These are phyloP conservation scores for Microctonus aethiopoides DNA, from an alignment of 2,888 invertebrate genomes.

Conservation along the genomic window DNA sequence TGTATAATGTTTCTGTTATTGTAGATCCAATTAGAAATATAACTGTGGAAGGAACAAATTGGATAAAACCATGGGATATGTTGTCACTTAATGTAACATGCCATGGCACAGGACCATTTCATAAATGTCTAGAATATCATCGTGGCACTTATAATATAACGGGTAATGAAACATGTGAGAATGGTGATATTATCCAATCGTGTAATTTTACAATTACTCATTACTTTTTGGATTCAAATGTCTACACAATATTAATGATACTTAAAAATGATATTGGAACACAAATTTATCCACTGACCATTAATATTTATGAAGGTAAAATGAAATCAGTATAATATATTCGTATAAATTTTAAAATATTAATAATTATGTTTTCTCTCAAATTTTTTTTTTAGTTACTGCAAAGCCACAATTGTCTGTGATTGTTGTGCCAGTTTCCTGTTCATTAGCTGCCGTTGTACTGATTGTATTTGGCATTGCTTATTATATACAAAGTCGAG, in stretches of 20 bases:
- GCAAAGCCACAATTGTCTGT: slow-evolving; percentile 87
- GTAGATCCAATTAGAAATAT: slow-evolving; percentile 79
- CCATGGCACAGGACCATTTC: slow-evolving; percentile 79
- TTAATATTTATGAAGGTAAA: slow-evolving; percentile 87
- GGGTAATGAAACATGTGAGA: slow-evolving; percentile 80
- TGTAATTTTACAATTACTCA: slow-evolving; percentile 76
- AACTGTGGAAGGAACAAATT: slow-evolving; percentile 79
- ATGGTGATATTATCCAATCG: slow-evolving; percentile 60
- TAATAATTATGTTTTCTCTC: neutral
- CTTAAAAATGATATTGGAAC: slow-evolving; percentile 82
- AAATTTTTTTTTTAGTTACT: slow-evolving; percentile 70
- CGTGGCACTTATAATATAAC: slow-evolving; percentile 77
- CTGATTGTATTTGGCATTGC: slow-evolving; percentile 88
- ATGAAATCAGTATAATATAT: slow-evolving; percentile 12
- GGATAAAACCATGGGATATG: slow-evolving; percentile 86
- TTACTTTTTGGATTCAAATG: slow-evolving; percentile 77
- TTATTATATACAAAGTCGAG: slow-evolving; percentile 84
- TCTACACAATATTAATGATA: slow-evolving; percentile 82
- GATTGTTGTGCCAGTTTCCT: slow-evolving; percentile 87
- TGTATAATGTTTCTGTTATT: slow-evolving; percentile 50
- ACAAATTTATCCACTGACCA: slow-evolving; percentile 76
- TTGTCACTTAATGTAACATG: slow-evolving; percentile 79
- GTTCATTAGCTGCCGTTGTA: slow-evolving; percentile 83
- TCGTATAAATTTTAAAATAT: slow-evolving; percentile 10
- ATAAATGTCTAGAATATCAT: slow-evolving; percentile 77